These are phyloP conservation scores for Epinotia ramella DNA, from an alignment of 2,888 invertebrate species.

Conservation along the genomic window DNA sequence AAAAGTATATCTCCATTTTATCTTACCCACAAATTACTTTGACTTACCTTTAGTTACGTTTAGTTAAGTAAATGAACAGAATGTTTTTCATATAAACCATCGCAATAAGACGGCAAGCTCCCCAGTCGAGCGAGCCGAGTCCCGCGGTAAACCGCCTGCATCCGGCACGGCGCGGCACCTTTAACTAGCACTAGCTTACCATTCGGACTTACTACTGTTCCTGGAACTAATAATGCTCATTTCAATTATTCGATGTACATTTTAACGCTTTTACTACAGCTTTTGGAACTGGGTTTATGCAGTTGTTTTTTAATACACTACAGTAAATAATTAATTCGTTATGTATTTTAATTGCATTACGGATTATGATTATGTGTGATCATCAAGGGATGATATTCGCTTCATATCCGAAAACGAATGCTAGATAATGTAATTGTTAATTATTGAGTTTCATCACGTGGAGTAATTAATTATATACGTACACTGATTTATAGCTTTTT, in stretches of 20 bases:
- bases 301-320: background rate
- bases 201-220: background rate
- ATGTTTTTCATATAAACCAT: background rate
- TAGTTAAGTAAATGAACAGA: background rate
- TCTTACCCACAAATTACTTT: no score
- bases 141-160: conserved; percentile 1
- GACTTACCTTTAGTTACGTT: background rate
- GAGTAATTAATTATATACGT: no score
- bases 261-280: background rate
- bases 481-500: no score
- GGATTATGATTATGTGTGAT: background rate
- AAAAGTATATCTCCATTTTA: no score
- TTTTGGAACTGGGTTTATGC: background rate
- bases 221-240: background rate
- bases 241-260: background rate
- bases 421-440: background rate
- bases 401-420: background rate
- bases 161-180: background rate
- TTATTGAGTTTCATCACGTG: background rate
- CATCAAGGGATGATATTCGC: background rate
- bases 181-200: background rate
- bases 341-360: no score
- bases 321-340: background rate
- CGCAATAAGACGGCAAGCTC: background rate
- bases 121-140: background rate